A percentile compares a stretch with the other conserved stretches of the same genome.
These are phyloP conservation scores for Drosophila equinoxialis DNA, from an alignment of 1,140 invertebrate species.

Conservation along the genomic window DNA sequence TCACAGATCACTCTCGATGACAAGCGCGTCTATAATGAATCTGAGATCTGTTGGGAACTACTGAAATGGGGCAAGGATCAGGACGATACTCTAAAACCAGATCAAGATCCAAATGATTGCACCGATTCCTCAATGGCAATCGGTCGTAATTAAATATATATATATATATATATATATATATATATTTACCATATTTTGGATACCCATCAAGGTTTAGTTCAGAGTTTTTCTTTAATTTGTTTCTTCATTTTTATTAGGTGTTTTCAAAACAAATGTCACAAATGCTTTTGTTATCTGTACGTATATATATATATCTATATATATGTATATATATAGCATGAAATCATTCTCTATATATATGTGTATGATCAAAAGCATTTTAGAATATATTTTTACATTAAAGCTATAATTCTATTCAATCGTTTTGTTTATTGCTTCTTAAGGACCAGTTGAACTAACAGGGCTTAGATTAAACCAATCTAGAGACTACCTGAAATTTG, in stretches of 20 bases:
- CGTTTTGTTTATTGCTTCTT: neutral
- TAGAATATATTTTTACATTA: conserved; percentile 3
- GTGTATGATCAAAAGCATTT: neutral
- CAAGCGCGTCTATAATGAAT: neutral
- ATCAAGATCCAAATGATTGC: neutral
- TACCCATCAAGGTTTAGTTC: neutral
- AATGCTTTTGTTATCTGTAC: neutral
- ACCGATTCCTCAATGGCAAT: neutral
- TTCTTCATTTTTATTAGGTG: neutral
- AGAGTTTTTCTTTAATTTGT: neutral
- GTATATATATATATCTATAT: no score
- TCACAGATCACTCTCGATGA: neutral
- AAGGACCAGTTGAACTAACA: no score
- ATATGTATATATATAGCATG: no score
- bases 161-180: neutral
- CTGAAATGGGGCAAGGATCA: neutral
- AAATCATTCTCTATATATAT: no score
- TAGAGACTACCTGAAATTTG: no score
- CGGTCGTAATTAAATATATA: neutral
- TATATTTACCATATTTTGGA: neutral
- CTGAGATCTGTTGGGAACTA: neutral
- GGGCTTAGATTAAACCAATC: no score
- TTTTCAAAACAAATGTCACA: neutral
- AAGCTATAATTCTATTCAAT: neutral
- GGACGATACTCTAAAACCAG: no score